A percentile compares a stretch with the other conserved stretches of the same genome.
phyloP scores from a whole-genome alignment of 2,888 invertebrate species.

The Aphidoletes aphidimyza region DNA sequence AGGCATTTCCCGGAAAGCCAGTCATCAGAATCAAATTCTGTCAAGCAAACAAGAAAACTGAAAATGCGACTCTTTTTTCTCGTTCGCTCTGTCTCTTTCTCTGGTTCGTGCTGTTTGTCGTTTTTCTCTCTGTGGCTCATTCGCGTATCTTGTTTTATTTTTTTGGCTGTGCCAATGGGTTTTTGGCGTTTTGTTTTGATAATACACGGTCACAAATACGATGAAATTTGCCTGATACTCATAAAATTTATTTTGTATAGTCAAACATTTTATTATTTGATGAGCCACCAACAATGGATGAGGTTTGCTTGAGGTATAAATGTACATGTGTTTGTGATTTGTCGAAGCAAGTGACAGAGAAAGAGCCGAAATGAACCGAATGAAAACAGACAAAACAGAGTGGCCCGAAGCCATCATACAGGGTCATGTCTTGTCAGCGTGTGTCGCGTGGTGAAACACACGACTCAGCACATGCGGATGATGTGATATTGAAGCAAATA shows the following conservation, averaged over 20 bases:
- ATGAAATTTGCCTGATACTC: neutral
- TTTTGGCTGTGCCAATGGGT: neutral
- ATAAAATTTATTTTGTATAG: neutral
- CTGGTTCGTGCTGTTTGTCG: neutral
- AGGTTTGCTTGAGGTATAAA: neutral
- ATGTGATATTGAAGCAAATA: conserved; percentile 32
- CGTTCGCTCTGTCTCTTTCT: neutral
- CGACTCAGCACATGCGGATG: conserved; percentile 51
- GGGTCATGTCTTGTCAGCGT: conserved; percentile 45
- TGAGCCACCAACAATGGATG: conserved; percentile 26
- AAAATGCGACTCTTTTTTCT: conserved; percentile 47
- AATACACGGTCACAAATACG: no score
- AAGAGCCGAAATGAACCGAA: no score
- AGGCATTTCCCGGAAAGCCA: conserved; percentile 54
- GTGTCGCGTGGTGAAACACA: conserved; percentile 49
- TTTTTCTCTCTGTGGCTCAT: neutral
- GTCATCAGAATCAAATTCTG: conserved; percentile 55
- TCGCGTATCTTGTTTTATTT: neutral
- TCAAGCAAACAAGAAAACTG: conserved; percentile 54
- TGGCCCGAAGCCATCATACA: neutral
- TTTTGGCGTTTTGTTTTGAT: neutral
- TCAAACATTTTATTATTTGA: conserved; percentile 15
- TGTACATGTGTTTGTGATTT: neutral
- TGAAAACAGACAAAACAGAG: no score
- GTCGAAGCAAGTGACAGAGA: no score